A percentile compares a stretch with the other conserved stretches of the same genome.
Evolutionary conservation across 1,140 invertebrate species (phyloP).

Genomic region (Spodoptera frugiperda): DNA sequence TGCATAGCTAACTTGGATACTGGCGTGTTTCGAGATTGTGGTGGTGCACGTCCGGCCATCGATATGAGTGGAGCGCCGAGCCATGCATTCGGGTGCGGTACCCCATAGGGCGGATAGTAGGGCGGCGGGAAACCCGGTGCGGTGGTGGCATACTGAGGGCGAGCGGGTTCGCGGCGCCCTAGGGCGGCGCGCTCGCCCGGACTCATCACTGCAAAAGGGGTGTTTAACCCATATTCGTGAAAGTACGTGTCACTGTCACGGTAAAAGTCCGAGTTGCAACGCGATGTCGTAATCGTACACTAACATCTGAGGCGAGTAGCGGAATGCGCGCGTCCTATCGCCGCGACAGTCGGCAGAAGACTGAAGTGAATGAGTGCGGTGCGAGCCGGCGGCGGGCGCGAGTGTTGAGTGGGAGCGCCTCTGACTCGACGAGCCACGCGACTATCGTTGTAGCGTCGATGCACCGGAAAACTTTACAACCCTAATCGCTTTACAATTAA

Average conservation of each 20-base stretch:
- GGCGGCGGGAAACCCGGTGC: conserved; percentile 82
- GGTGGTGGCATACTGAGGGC: conserved; percentile 79
- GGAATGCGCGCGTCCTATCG: conserved; percentile 71
- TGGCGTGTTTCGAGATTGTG: conserved; percentile 84
- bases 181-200: conserved; percentile 84
- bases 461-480: conserved; percentile 82
- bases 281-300: conserved; percentile 84
- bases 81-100: conserved; percentile 86
- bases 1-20: conserved; percentile 90
- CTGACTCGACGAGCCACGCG: conserved; percentile 68
- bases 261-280: conserved; percentile 75
- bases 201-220: conserved; percentile 74
- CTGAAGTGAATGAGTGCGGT: conserved; percentile 82
- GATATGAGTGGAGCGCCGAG: conserved; percentile 90
- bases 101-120: conserved; percentile 80
- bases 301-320: conserved; percentile 77
- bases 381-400: conserved; percentile 74
- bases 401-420: conserved; percentile 78
- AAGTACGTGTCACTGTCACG: conserved; percentile 78
- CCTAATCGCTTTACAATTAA: conserved; percentile 82
- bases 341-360: conserved; percentile 77
- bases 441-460: conserved; percentile 75
- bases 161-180: conserved; percentile 83
- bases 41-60: conserved; percentile 84
- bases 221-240: conserved; percentile 85